Percentiles rank a stretch among this genome's conserved stretches.
These are phyloP conservation scores for Phoeniculus purpureus DNA, from an alignment of 2,797 vertebrate species.

Conservation along the genomic window DNA sequence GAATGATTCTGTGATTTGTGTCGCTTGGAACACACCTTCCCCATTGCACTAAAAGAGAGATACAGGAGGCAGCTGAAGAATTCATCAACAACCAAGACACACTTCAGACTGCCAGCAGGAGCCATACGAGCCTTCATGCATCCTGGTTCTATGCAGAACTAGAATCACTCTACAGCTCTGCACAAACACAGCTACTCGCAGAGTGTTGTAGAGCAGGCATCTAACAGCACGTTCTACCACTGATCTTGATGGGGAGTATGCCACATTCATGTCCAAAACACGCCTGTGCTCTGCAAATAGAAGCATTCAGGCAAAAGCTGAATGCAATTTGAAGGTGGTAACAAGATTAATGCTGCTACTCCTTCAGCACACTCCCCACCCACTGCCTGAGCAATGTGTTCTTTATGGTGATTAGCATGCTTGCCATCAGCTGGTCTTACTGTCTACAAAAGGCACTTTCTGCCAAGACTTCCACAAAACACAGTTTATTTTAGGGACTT, in stretches of 20 bases:
- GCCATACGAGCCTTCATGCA: neutral
- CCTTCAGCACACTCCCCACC: neutral
- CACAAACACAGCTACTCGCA: neutral
- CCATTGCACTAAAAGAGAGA: neutral
- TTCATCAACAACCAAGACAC: neutral
- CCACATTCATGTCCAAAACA: accelerated
- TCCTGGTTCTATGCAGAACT: neutral
- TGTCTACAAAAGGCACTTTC: neutral
- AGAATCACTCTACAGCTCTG: neutral
- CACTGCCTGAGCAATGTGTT: neutral
- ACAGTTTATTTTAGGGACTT: neutral
- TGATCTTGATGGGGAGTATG: neutral
- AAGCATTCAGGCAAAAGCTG: neutral
- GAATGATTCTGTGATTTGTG: too few relatives aligned
- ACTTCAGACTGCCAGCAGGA: neutral
- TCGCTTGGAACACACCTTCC: neutral
- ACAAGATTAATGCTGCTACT: neutral
- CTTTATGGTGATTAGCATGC: neutral
- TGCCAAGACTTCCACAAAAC: neutral
- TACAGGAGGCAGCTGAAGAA: neutral
- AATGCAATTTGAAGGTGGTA: neutral
- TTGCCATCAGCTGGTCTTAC: neutral
- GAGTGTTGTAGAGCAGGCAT: neutral
- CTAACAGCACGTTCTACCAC: neutral
- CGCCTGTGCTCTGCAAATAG: neutral